Evolutionary conservation across 2,888 invertebrate species (phyloP).

Genomic region (Scaptomyza reducta): DNA sequence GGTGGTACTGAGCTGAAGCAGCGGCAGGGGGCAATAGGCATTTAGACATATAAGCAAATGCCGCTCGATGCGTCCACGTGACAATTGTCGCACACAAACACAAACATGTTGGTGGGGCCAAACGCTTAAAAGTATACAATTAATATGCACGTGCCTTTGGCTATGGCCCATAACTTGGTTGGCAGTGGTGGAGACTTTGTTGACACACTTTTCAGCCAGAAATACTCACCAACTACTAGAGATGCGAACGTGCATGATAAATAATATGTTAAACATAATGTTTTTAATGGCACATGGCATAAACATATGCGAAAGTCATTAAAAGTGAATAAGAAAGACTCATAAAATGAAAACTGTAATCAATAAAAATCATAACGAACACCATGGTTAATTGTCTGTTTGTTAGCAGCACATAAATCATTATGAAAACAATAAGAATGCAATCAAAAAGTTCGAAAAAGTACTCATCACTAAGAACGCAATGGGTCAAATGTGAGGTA

Average conservation of each 20-base stretch:
- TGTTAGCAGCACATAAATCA: constrained; percentile 1
- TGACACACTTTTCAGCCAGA: constrained; percentile 45
- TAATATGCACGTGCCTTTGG: constrained; percentile 57
- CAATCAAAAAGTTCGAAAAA: too few relatives aligned
- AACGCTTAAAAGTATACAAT: constrained; percentile 34
- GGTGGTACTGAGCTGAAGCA: neutral
- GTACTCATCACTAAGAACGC: neutral
- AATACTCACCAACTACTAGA: constrained; percentile 2
- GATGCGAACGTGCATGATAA: constrained; percentile 19
- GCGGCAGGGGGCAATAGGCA: neutral
- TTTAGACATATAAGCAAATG: constrained; percentile 41
- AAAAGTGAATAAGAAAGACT: neutral
- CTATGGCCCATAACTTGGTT: constrained; percentile 35
- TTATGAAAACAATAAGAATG: too few relatives aligned
- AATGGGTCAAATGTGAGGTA: neutral
- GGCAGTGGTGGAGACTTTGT: constrained; percentile 16
- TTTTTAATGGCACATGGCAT: constrained; percentile 4
- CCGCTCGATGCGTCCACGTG: constrained; percentile 51
- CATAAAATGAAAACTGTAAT: constrained; percentile 31
- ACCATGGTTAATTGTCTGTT: neutral
- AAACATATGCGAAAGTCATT: constrained; percentile 1
- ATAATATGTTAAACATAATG: neutral
- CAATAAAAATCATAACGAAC: constrained; percentile 8
- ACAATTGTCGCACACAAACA: constrained; percentile 39
- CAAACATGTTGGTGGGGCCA: constrained; percentile 2